A percentile compares a stretch with the other conserved stretches of the same genome.
phyloP scores from a whole-genome alignment of 2,113 vertebrate species.

The Genyomyrus donnyi region DNA sequence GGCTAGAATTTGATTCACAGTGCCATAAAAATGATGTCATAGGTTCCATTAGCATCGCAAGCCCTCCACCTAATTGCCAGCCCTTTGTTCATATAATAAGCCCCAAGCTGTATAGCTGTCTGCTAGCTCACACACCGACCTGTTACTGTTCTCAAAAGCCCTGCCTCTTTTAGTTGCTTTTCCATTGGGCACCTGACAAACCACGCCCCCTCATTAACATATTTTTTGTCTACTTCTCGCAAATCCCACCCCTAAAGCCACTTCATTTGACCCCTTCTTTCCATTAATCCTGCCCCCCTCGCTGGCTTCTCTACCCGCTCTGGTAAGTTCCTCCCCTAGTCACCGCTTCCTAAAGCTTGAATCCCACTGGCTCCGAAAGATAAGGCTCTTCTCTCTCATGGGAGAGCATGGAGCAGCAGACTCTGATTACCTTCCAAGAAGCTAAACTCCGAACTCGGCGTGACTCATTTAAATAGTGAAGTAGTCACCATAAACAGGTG shows the following conservation, averaged over 20 bases:
- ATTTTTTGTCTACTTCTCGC: neutral
- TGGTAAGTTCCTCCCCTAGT: neutral
- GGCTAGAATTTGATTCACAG: constrained; percentile 44
- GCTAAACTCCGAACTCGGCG: neutral
- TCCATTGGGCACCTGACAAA: neutral
- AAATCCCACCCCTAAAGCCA: neutral
- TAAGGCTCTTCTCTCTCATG: neutral
- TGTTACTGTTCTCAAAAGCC: neutral
- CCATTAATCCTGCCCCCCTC: neutral
- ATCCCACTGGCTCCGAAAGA: neutral
- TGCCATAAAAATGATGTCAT: constrained; percentile 23
- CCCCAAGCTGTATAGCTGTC: constrained; percentile 10
- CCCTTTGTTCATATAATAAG: neutral
- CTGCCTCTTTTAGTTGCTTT: neutral
- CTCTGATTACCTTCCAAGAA: neutral
- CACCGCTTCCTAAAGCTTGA: neutral
- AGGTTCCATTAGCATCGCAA: neutral
- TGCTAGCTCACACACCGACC: neutral
- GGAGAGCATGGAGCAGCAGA: neutral
- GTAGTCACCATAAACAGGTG: neutral
- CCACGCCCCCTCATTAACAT: neutral
- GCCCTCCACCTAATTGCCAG: neutral
- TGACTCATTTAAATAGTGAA: neutral
- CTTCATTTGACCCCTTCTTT: neutral
- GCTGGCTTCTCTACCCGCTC: neutral